phyloP scores from a whole-genome alignment of 1,140 invertebrate genomes.

The Listronotus oregonensis region DNA sequence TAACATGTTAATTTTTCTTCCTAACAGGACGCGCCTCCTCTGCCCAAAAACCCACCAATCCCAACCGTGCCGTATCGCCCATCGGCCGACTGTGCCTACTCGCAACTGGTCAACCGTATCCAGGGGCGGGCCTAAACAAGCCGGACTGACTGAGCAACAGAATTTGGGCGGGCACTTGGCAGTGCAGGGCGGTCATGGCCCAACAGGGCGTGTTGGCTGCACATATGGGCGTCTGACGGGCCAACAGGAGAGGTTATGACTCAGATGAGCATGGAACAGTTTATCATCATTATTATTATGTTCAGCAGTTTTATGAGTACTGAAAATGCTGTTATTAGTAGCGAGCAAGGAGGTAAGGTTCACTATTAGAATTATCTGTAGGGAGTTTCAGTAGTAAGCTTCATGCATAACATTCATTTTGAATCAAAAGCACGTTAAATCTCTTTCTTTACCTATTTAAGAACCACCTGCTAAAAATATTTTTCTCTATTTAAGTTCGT shows the following conservation, averaged over 20 bases:
- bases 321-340: conserved; percentile 50
- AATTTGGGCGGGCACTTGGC: conserved; percentile 1
- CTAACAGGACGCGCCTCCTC: conserved; percentile 20
- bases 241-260: conserved; percentile 5
- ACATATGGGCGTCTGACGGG: not conserved
- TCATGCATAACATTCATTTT: no score
- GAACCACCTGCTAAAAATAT: no score
- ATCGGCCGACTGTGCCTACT: conserved; percentile 82
- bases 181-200: not conserved
- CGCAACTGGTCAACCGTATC: conserved; percentile 81
- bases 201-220: conserved; percentile 15
- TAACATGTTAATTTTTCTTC: conserved; percentile 18
- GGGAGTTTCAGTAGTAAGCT: no score
- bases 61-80: conserved; percentile 72
- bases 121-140: conserved; percentile 64
- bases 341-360: conserved; percentile 33
- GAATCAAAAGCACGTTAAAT: no score
- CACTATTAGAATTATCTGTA: no score
- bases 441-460: no score
- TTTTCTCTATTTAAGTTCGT: no score
- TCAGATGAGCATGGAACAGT: conserved; percentile 48
- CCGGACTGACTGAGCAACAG: conserved; percentile 11
- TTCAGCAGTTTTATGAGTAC: conserved; percentile 53
- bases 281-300: conserved; percentile 53
- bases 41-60: conserved; percentile 10